phyloP scores from a whole-genome alignment of 2,797 vertebrate species.

The Hirundo rustica region DNA sequence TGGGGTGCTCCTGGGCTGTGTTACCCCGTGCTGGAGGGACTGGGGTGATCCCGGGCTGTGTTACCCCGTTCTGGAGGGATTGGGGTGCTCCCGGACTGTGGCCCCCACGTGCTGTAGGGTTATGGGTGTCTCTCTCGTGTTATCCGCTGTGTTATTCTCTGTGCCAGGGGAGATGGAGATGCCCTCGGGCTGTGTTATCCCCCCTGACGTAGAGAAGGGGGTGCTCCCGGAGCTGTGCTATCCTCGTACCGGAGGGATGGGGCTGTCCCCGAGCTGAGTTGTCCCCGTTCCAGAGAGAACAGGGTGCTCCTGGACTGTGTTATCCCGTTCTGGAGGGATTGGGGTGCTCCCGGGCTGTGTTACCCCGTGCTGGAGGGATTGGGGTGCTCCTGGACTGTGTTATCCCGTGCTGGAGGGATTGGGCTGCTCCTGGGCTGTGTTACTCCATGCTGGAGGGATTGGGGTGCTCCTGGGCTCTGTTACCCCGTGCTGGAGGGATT shows the following conservation, averaged over 20 bases:
- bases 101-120: background rate
- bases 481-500: too few species aligned
- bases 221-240: background rate
- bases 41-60: rapidly evolving
- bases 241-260: too few species aligned
- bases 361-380: too few species aligned
- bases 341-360: background rate
- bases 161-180: background rate
- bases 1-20: rapidly evolving
- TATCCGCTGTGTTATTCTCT: background rate
- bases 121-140: too few species aligned
- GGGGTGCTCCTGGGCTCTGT: rapidly evolving
- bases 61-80: rapidly evolving
- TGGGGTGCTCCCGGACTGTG: background rate
- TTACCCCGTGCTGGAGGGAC: background rate
- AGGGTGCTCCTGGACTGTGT: background rate
- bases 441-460: too few species aligned
- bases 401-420: background rate
- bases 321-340: background rate
- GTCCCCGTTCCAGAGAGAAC: too few species aligned
- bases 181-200: background rate
- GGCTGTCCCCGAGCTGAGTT: too few species aligned
- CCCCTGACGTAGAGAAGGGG: too few species aligned
- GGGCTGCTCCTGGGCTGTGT: too few species aligned
- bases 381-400: background rate